A percentile compares a stretch with the other conserved stretches of the same genome.
phyloP scores from a whole-genome alignment of 2,888 invertebrate species.

The Cryptops parisi region DNA sequence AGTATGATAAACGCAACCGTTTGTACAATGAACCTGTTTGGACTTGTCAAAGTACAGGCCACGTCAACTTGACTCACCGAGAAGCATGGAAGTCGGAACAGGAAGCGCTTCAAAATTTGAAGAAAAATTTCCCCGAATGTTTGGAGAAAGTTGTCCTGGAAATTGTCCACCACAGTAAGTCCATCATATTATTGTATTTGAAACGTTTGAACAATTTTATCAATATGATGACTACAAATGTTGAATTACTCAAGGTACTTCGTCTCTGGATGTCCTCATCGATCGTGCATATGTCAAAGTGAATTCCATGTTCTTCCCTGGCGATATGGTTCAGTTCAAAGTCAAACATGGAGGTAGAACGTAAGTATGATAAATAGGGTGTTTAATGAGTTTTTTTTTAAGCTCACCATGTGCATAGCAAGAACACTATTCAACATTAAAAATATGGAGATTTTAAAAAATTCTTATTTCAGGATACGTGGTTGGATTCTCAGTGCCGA shows the following conservation, averaged over 20 bases:
- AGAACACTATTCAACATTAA: no score
- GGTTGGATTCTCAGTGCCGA: not conserved
- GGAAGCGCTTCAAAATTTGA: conserved; percentile 27
- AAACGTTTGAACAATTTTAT: no score
- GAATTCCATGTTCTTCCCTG: conserved; percentile 5
- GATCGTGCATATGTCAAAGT: conserved; percentile 8
- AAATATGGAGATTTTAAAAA: no score
- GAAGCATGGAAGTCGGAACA: conserved; percentile 33
- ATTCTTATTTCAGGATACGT: not conserved
- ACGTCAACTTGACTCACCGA: conserved; percentile 31
- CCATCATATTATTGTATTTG: no score
- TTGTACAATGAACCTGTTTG: conserved; percentile 31
- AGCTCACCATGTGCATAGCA: no score
- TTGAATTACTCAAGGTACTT: not conserved
- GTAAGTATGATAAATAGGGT: no score
- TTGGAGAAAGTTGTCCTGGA: conserved; percentile 30
- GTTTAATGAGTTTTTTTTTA: no score
- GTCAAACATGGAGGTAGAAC: not conserved
- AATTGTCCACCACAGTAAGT: conserved; percentile 33
- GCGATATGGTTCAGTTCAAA: conserved; percentile 8
- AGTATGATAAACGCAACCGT: conserved; percentile 29
- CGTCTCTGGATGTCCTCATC: not conserved
- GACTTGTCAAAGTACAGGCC: conserved; percentile 34
- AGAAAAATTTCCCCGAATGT: conserved; percentile 27
- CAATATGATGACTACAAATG: no score